Conservation (phyloP, 1,140 invertebrate species). For the Druon quercuslanigerum region DNA sequence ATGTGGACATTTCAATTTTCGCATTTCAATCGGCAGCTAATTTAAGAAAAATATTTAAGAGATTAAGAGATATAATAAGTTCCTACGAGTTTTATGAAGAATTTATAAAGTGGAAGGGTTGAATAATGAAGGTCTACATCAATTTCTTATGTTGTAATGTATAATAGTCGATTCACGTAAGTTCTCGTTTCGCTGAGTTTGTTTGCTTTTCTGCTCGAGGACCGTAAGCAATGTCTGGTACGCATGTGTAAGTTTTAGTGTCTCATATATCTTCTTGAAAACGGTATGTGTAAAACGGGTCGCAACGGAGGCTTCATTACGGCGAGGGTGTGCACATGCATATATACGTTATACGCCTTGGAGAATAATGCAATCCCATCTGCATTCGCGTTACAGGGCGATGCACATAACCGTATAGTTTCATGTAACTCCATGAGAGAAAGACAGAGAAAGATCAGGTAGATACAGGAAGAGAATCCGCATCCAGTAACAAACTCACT, state of each 20-base stretch:
- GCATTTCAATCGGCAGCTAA: no score
- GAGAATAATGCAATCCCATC: conserved; percentile 47
- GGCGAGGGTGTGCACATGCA: conserved; percentile 31
- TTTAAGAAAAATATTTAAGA: no score
- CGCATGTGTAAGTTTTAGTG: conserved; percentile 22
- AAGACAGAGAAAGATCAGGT: conserved; percentile 28
- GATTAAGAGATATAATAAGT: no score
- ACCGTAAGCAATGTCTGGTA: not conserved
- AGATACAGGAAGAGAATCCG: conserved; percentile 32
- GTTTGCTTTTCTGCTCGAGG: not conserved
- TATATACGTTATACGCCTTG: conserved; percentile 1
- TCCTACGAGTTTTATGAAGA: no score
- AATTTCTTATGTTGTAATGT: not conserved
- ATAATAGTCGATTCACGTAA: conserved; percentile 10
- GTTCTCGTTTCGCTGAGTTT: conserved; percentile 6
- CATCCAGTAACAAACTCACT: conserved; percentile 22
- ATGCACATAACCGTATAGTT: conserved; percentile 23
- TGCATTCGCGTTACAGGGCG: conserved; percentile 38
- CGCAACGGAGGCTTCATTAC: conserved; percentile 17
- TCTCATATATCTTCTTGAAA: conserved; percentile 23
- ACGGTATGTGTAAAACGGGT: conserved; percentile 27
- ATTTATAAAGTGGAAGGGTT: not conserved
- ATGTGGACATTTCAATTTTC: no score
- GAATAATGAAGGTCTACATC: not conserved
- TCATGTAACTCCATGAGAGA: conserved; percentile 29